Evolutionary conservation across 2,113 vertebrate genomes (phyloP).

Genomic region (Phocoena phocoena): DNA sequence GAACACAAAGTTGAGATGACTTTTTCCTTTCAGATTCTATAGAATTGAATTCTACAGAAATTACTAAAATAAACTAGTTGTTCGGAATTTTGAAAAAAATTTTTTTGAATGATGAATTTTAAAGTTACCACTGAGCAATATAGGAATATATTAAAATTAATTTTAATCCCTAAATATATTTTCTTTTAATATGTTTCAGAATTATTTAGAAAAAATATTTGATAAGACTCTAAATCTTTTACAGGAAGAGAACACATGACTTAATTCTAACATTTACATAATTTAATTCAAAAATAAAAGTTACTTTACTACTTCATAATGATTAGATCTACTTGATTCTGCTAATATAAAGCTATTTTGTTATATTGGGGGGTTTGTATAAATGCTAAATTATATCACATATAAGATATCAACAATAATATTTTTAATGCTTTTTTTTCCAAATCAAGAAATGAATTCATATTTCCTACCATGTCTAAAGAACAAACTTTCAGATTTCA

Average conservation of each 20-base stretch:
- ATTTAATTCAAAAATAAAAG: slow-evolving; percentile 15
- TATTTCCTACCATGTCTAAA: neutral
- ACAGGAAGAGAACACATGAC: neutral
- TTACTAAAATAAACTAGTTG: neutral
- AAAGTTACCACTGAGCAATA: neutral
- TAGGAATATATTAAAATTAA: neutral
- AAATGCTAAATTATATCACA: neutral
- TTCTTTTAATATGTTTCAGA: slow-evolving; percentile 8
- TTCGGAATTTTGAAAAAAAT: neutral
- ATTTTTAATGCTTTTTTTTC: neutral
- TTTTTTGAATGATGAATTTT: neutral
- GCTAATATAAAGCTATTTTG: neutral
- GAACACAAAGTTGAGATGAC: neutral
- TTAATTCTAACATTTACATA: neutral
- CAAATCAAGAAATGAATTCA: neutral
- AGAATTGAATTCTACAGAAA: neutral
- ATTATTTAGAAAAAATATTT: slow-evolving; percentile 31
- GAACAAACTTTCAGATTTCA: neutral
- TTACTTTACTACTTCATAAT: neutral
- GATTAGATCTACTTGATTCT: neutral
- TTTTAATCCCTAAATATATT: neutral
- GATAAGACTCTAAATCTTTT: neutral
- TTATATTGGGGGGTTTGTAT: neutral
- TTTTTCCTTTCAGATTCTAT: neutral
- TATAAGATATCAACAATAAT: neutral